A percentile compares a stretch with the other conserved stretches of the same genome.
Evolutionary conservation across 2,888 invertebrate species (phyloP).

Genomic region (Slavum lentiscoides): DNA sequence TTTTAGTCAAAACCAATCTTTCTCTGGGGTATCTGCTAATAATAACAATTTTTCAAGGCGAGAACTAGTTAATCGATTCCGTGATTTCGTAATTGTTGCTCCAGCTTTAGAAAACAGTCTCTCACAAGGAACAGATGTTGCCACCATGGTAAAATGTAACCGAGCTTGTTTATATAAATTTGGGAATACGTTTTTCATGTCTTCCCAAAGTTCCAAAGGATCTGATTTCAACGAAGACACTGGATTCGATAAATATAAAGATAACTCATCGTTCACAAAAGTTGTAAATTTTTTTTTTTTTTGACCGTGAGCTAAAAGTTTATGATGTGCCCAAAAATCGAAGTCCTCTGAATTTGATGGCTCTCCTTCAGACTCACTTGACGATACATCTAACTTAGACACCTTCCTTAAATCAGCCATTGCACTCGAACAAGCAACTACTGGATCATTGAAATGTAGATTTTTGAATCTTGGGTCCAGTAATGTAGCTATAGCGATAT

Average conservation of each 20-base stretch:
- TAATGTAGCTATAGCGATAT: constrained; percentile 17
- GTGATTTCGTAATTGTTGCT: neutral
- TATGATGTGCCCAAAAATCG: constrained; percentile 2
- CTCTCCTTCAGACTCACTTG: constrained; percentile 4
- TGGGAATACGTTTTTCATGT: constrained; percentile 25
- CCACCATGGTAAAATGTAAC: neutral
- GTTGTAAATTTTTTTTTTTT: constrained; percentile 9
- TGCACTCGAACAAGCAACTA: constrained; percentile 6
- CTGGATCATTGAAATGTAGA: constrained; percentile 10
- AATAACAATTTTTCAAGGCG: neutral
- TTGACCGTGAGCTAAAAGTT: neutral
- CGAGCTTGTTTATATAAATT: neutral
- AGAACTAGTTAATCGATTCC: neutral
- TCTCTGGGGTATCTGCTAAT: neutral
- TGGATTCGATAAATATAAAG: constrained; percentile 41
- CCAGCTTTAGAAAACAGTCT: constrained; percentile 2
- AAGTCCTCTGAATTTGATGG: neutral
- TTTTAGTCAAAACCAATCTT: neutral
- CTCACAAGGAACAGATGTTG: neutral
- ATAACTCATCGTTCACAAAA: constrained; percentile 11
- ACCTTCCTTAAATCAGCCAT: neutral
- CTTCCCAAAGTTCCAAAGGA: constrained; percentile 50
- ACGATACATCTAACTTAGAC: neutral
- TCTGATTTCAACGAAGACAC: constrained; percentile 29
- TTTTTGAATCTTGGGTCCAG: constrained; percentile 28